These are phyloP conservation scores for Xanthia icteritia DNA, from an alignment of 2,888 invertebrate species.

Conservation along the genomic window DNA sequence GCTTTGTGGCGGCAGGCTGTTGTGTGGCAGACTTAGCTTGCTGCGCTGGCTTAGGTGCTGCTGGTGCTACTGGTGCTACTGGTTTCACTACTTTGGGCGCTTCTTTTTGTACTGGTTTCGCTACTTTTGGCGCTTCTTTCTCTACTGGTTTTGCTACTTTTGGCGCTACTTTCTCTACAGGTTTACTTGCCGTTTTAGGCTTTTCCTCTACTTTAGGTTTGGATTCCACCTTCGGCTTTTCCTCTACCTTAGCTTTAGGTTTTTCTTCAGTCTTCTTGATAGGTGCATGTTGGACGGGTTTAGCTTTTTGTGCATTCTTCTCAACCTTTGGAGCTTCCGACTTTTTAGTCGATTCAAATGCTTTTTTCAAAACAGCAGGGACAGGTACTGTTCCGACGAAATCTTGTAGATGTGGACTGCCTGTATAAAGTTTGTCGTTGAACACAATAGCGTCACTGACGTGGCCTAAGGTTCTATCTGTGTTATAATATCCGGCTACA, in stretches of 20 bases:
- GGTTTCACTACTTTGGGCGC: constrained; percentile 18
- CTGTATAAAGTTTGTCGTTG: constrained; percentile 92
- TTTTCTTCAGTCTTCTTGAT: constrained; percentile 55
- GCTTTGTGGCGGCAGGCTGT: constrained; percentile 42
- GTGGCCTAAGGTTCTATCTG: constrained; percentile 87
- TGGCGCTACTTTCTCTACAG: constrained; percentile 53
- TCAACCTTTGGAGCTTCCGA: constrained; percentile 68
- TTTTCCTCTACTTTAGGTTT: constrained; percentile 61
- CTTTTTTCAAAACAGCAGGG: constrained; percentile 86
- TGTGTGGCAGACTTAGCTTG: constrained; percentile 51
- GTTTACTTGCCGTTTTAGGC: constrained; percentile 49
- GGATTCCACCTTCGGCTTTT: constrained; percentile 54
- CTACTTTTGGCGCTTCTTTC: constrained; percentile 1
- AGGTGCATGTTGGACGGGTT: constrained; percentile 63
- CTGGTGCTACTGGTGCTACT: constrained; percentile 44
- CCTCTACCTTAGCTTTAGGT: constrained; percentile 53
- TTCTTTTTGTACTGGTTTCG: constrained; percentile 38
- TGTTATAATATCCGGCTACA: constrained; percentile 92
- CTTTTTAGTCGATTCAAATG: constrained; percentile 70
- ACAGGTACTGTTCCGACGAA: constrained; percentile 92
- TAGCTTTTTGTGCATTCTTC: constrained; percentile 54
- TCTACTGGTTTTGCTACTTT: constrained; percentile 57
- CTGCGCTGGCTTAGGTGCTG: constrained; percentile 56
- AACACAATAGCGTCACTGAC: constrained; percentile 93
- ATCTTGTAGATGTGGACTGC: constrained; percentile 91